Conservation (phyloP, 2,888 invertebrate species). For the Epicampocera succincta region DNA sequence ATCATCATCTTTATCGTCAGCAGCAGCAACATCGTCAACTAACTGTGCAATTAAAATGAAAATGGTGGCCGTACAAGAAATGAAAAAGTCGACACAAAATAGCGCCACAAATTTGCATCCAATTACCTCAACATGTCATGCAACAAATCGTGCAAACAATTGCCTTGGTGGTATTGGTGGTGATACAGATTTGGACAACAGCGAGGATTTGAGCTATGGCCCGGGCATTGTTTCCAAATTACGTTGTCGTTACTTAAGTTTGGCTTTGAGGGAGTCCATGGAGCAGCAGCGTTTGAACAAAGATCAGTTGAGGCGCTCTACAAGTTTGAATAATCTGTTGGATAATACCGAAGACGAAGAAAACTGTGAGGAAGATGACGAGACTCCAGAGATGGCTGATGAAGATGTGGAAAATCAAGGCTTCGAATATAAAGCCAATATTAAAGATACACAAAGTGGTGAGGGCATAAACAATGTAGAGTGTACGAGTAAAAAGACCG, state of each 20-base stretch:
- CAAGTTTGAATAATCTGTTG: conserved; percentile 91
- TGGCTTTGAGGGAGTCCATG: conserved; percentile 90
- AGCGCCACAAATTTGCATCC: conserved; percentile 75
- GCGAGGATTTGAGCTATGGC: conserved; percentile 93
- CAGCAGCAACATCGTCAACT: conserved; percentile 67
- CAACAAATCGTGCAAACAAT: conserved; percentile 54
- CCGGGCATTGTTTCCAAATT: conserved; percentile 95
- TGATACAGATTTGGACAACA: conserved; percentile 82
- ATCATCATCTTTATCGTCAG: conserved; percentile 68
- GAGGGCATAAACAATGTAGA: not conserved
- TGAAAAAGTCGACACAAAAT: conserved; percentile 79
- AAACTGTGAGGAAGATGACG: conserved; percentile 77
- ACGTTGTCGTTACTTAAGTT: conserved; percentile 92
- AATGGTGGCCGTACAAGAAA: conserved; percentile 83
- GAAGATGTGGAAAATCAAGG: conserved; percentile 50
- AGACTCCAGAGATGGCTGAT: conserved; percentile 69
- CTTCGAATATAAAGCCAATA: conserved; percentile 17
- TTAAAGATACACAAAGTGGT: conserved; percentile 29
- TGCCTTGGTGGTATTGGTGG: conserved; percentile 43
- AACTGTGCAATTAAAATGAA: conserved; percentile 77
- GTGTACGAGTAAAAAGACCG: conserved; percentile 38
- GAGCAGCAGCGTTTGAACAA: conserved; percentile 86
- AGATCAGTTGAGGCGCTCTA: conserved; percentile 87
- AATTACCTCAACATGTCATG: conserved; percentile 64
- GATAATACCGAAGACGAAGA: conserved; percentile 84